Evolutionary conservation across 2,113 vertebrate species (phyloP), one percentile per base, ranked within the genome.

Genomic region (Polypterus senegalus): DNA sequence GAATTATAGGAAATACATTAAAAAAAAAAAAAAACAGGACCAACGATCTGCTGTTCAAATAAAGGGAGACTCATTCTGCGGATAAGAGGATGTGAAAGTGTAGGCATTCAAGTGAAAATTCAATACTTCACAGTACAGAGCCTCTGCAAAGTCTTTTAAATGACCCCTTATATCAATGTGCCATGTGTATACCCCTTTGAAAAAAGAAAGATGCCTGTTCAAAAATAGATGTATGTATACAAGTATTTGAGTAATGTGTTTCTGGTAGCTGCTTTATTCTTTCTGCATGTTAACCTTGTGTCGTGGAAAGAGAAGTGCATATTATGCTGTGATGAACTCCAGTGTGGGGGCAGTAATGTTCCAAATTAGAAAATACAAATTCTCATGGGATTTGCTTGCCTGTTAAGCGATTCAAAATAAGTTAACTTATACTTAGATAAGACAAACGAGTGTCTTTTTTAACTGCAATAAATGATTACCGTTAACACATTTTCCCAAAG

Each of bases 71-170:
- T 80, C 71, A 70, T 84, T 78, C 73, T 78, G 65, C 69, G 77
- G 79, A 75, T 70, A 81, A 77, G 83, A 79, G 69, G 65, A 79
- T 68, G 69, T 78, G 74, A 85, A 87, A 83, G 86, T 82, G 74
- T 81, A 88, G 72, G 76, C 81, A 83, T 87, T 90, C 77, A 80
- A 81, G 77, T 84, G 85, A 85, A 86, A 92, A 88, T 85, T 80
- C 81, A 85, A 79, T 88, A 83, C 80, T 87, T 89, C 84, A 88
- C 82, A 84, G 81, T 80, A 81, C 78, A 82, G 74, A 84, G 80
- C 76, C 66, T 77, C 76, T 79, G 77, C 8, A 62, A 86, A 89
- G 82, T 83, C 78, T 86, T 83, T 81, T 83, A 83, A 90, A 91
- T 83, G 77, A 82, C 82, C 81, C 81, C 82, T 89, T 88, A 87